Evolutionary conservation across 2,888 invertebrate genomes (phyloP).

Genomic region (Erebia aethiops): DNA sequence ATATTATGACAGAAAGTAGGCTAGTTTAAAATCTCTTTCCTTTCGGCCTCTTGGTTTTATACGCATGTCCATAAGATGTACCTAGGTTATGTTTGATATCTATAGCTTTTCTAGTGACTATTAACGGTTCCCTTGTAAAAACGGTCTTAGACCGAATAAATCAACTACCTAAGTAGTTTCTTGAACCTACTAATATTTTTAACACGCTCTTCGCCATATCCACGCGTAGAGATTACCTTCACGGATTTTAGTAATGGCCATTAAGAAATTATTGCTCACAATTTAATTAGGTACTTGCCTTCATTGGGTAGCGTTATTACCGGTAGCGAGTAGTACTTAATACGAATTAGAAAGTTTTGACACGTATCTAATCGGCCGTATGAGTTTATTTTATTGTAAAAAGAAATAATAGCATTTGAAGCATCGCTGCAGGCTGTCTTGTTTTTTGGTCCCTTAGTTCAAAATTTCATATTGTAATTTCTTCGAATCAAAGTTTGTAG

Average conservation of each 20-base stretch:
- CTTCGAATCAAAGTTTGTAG: too few species aligned
- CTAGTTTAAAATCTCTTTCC: too few species aligned
- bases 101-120: too few species aligned
- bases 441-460: neutral
- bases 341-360: constrained; percentile 48
- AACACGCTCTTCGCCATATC: constrained; percentile 15
- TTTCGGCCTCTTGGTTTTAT: too few species aligned
- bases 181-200: neutral
- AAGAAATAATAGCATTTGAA: neutral
- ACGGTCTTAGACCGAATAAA: too few species aligned
- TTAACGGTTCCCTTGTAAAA: too few species aligned
- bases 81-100: too few species aligned
- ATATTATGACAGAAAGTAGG: too few species aligned
- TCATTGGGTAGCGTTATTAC: constrained; percentile 56
- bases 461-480: too few species aligned
- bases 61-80: too few species aligned
- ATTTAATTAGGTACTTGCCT: constrained; percentile 69
- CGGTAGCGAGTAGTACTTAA: constrained; percentile 62
- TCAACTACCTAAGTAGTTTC: neutral
- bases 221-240: constrained; percentile 41
- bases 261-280: constrained; percentile 69
- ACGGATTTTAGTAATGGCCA: constrained; percentile 64
- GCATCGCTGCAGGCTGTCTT: neutral
- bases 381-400: neutral
- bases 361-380: constrained; percentile 16